Percentiles rank a stretch among this genome's conserved stretches.
Conservation (phyloP, 2,113 vertebrate species). For the Nothoprocta perdicaria region DNA sequence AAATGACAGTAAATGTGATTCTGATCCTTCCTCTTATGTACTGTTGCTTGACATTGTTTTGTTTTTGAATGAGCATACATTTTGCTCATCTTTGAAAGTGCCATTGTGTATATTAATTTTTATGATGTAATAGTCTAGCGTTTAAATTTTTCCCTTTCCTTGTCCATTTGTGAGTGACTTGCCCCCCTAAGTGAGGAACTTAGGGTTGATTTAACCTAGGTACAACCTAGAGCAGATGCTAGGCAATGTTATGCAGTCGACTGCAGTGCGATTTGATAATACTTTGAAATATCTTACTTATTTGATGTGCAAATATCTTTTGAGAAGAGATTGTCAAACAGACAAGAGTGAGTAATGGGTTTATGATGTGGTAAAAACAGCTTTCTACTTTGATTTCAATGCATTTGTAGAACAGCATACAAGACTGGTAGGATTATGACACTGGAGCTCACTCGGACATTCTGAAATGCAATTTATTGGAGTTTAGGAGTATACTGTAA, state of each 20-base stretch:
- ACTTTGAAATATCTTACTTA: neutral
- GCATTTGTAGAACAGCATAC: neutral
- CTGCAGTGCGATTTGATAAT: neutral
- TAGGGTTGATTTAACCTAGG: neutral
- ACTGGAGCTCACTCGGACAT: neutral
- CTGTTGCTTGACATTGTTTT: neutral
- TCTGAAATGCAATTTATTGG: slow-evolving; percentile 16
- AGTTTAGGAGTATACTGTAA: neutral
- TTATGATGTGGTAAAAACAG: neutral
- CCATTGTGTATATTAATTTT: neutral
- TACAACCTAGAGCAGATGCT: neutral
- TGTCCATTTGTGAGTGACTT: neutral
- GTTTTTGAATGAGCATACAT: neutral
- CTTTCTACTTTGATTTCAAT: neutral
- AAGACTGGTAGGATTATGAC: neutral
- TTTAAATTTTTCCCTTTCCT: neutral
- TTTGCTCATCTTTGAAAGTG: neutral
- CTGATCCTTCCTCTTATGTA: neutral
- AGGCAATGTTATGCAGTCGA: rapidly evolving
- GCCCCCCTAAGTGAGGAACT: neutral
- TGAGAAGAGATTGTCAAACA: neutral
- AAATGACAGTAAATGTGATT: neutral
- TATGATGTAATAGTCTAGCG: neutral
- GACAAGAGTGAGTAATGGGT: neutral
- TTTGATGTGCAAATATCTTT: neutral